Conservation (phyloP, 2,113 vertebrate species). For the Ptychochromis oligacanthus region DNA sequence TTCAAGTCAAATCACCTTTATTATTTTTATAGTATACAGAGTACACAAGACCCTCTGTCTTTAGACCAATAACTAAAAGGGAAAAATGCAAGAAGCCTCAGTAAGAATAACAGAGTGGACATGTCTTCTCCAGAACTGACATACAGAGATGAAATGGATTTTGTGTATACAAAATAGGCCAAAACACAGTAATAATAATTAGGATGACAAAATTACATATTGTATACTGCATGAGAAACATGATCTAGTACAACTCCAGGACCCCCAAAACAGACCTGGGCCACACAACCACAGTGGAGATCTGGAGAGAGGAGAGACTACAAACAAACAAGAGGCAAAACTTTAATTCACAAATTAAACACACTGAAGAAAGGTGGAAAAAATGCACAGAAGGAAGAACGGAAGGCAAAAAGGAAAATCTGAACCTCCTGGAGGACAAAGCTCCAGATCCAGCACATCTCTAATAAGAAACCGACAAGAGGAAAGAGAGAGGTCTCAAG, state of each 20-base stretch:
- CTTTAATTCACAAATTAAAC: neutral
- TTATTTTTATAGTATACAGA: neutral
- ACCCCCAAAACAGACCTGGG: neutral
- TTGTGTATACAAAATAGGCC: neutral
- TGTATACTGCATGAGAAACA: neutral
- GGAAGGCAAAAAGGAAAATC: neutral
- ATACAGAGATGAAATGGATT: neutral
- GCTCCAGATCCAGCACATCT: neutral
- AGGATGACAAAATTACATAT: neutral
- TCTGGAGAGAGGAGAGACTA: neutral
- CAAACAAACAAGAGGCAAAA: neutral
- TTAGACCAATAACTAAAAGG: neutral
- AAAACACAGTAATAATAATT: neutral
- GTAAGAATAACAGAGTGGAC: neutral
- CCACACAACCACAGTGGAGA: neutral
- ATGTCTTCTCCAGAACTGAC: neutral
- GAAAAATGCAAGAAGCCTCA: neutral
- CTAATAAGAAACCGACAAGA: neutral
- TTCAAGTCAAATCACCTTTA: neutral
- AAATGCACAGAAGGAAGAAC: neutral
- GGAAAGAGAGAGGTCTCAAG: neutral
- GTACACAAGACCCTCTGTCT: neutral
- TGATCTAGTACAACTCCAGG: neutral
- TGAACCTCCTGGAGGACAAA: neutral
- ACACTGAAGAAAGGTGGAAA: neutral